Conservation (phyloP, 2,797 vertebrate species). For the Sebastolobus altivelis region DNA sequence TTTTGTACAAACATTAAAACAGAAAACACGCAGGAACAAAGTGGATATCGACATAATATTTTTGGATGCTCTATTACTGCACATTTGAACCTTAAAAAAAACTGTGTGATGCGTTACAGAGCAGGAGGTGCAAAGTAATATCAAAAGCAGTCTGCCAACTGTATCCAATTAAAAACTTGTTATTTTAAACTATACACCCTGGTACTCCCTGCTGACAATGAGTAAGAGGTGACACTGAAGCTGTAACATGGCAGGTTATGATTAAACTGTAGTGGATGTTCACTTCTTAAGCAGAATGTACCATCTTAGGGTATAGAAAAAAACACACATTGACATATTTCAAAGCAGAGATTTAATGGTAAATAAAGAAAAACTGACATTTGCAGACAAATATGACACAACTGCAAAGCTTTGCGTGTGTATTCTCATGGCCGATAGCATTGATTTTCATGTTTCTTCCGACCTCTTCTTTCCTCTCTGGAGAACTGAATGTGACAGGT, state of each 20-base stretch:
- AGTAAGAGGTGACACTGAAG: background rate
- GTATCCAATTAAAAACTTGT: background rate
- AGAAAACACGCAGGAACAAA: background rate
- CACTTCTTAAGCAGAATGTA: background rate
- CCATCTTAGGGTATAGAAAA: background rate
- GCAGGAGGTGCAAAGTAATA: background rate
- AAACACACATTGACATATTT: conserved; percentile 6
- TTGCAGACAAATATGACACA: conserved; percentile 43
- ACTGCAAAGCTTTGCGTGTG: conserved; percentile 76
- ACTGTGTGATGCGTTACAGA: background rate
- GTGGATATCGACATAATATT: background rate
- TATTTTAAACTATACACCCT: conserved; percentile 10
- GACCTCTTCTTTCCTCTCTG: conserved; percentile 83
- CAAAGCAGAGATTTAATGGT: conserved; percentile 14
- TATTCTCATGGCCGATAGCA: conserved; percentile 86
- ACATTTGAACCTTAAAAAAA: background rate
- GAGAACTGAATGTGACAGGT: conserved; percentile 85
- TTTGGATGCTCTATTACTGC: background rate
- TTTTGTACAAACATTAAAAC: background rate
- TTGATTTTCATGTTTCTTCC: conserved; percentile 89
- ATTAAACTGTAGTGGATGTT: conserved; percentile 2
- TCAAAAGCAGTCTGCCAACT: background rate
- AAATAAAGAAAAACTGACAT: conserved; percentile 49
- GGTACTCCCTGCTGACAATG: background rate
- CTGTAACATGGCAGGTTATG: background rate